Conservation (phyloP, 2,797 vertebrate species). For the Onychomys arenicola region DNA sequence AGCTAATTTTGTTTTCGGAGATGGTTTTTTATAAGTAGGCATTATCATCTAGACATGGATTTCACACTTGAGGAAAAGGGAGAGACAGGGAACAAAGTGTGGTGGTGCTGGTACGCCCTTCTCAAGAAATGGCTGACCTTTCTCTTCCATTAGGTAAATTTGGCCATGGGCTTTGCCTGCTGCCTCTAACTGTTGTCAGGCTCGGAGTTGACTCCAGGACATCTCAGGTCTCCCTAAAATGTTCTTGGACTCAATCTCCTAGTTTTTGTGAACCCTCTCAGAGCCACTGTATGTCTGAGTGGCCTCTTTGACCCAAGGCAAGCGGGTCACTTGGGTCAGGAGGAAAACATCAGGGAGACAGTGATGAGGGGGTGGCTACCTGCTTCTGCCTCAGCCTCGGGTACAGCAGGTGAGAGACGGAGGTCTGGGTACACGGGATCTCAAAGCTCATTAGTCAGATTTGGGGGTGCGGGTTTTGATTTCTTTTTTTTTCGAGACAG, state of each 20-base stretch:
- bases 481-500: no score
- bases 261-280: background rate
- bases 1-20: slow-evolving; percentile 43
- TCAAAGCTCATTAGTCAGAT: background rate
- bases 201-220: background rate
- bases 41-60: slow-evolving; percentile 21
- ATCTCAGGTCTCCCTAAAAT: background rate
- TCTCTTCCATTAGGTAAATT: background rate
- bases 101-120: background rate
- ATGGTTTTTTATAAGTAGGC: slow-evolving; percentile 15
- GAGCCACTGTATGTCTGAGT: background rate
- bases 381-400: background rate
- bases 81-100: background rate
- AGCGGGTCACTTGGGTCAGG: background rate
- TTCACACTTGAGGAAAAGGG: background rate
- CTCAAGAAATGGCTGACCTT: background rate
- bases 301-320: background rate
- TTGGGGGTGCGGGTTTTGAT: background rate
- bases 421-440: background rate
- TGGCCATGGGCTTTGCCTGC: background rate
- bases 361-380: background rate
- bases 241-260: background rate
- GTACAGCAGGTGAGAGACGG: background rate
- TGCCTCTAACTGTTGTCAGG: background rate
- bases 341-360: background rate